Percentiles rank a stretch among this genome's conserved stretches.
Evolutionary conservation across 2,888 invertebrate genomes (phyloP).

Genomic region (Agriotes lineatus): DNA sequence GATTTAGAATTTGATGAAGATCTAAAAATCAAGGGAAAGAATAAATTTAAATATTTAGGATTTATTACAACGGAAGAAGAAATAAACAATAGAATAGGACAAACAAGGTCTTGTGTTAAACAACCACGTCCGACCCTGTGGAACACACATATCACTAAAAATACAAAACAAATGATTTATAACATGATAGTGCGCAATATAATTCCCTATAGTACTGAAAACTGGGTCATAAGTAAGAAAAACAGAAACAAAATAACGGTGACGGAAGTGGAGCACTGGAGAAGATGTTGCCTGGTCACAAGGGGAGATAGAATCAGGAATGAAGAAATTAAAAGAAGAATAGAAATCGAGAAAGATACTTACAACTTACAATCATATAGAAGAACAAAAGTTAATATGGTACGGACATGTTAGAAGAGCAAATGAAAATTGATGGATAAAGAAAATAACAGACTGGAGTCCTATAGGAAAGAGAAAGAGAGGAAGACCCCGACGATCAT

Average conservation of each 20-base stretch:
- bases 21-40: background rate
- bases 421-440: background rate
- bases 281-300: background rate
- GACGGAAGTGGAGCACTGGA: background rate
- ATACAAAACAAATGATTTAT: background rate
- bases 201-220: background rate
- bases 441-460: no score
- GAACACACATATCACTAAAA: background rate
- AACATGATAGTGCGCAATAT: background rate
- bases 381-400: no score
- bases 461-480: no score
- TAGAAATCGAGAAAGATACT: no score
- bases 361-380: no score
- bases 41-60: background rate
- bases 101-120: slow-evolving; percentile 2
- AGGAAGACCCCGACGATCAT: background rate
- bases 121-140: no score
- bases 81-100: background rate
- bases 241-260: background rate
- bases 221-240: no score
- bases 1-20: background rate
- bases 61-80: background rate
- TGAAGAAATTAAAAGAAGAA: no score
- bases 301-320: no score
- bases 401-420: no score